Evolutionary conservation across 2,113 vertebrate species (phyloP).

Genomic region (Origma solitaria): DNA sequence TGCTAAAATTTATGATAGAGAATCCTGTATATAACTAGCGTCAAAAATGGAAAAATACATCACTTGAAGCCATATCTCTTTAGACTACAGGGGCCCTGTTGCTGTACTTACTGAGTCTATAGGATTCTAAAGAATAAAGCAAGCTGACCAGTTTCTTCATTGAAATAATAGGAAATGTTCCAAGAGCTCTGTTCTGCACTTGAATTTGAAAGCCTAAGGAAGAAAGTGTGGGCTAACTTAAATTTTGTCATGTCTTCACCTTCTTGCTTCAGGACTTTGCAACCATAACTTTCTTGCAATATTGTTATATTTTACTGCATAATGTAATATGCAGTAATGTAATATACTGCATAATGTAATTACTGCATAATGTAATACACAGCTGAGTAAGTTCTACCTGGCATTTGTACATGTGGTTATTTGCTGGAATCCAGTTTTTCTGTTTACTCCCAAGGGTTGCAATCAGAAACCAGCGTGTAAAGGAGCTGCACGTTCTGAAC

Average conservation of each 20-base stretch:
- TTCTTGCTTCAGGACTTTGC: neutral
- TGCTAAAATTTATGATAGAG: neutral
- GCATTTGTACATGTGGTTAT: neutral
- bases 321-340: neutral
- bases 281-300: neutral
- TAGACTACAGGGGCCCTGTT: neutral
- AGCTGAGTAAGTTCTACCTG: neutral
- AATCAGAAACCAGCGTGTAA: neutral
- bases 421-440: neutral
- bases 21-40: neutral
- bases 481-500: neutral
- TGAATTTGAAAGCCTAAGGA: neutral
- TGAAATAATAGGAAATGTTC: neutral
- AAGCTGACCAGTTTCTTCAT: neutral
- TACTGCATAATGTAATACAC: neutral
- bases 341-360: neutral
- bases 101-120: neutral
- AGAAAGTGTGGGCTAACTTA: neutral
- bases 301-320: neutral
- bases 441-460: neutral
- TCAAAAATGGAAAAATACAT: neutral
- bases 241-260: neutral
- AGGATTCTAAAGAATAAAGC: neutral
- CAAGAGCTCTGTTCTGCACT: neutral
- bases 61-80: neutral